Conservation (phyloP, 1,140 invertebrate genomes). For the Dicyema japonicum region DNA sequence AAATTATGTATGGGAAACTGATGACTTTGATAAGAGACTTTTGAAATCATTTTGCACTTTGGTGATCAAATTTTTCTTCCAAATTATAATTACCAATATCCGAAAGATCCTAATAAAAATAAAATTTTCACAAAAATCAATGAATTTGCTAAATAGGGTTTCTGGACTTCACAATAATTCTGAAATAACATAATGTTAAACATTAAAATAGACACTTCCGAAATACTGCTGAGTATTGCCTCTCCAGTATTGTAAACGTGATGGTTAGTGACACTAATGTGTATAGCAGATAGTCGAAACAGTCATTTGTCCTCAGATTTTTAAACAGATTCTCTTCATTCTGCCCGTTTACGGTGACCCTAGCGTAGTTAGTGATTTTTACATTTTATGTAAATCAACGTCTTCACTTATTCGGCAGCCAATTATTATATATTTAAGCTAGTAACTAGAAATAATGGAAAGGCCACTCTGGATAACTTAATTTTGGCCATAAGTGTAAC, state of each 20-base stretch:
- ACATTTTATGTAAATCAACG: slow-evolving; percentile 12
- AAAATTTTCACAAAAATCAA: slow-evolving; percentile 48
- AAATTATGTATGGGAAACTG: slow-evolving; percentile 63
- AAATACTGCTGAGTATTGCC: no score
- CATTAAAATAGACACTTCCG: no score
- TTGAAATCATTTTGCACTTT: slow-evolving; percentile 35
- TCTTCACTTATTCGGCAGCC: slow-evolving; percentile 28
- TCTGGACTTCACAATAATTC: slow-evolving; percentile 80
- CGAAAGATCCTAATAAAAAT: no score
- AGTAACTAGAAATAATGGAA: slow-evolving; percentile 72
- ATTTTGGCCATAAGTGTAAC: slow-evolving; percentile 78
- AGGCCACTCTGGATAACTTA: slow-evolving; percentile 50
- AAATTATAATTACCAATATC: background rate
- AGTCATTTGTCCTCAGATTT: background rate
- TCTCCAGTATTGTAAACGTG: no score
- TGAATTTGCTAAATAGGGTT: slow-evolving; percentile 41
- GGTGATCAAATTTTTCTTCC: background rate
- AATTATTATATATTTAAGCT: slow-evolving; percentile 71
- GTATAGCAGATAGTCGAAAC: background rate
- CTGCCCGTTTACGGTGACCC: background rate
- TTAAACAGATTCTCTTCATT: background rate
- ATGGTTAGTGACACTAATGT: slow-evolving; percentile 1
- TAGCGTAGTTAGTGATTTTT: background rate
- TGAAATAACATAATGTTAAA: slow-evolving; percentile 43
- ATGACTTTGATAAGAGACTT: slow-evolving; percentile 55